A percentile compares a stretch with the other conserved stretches of the same genome.
Conservation (phyloP, 2,888 invertebrate species). For the Hypomecis punctinalis region DNA sequence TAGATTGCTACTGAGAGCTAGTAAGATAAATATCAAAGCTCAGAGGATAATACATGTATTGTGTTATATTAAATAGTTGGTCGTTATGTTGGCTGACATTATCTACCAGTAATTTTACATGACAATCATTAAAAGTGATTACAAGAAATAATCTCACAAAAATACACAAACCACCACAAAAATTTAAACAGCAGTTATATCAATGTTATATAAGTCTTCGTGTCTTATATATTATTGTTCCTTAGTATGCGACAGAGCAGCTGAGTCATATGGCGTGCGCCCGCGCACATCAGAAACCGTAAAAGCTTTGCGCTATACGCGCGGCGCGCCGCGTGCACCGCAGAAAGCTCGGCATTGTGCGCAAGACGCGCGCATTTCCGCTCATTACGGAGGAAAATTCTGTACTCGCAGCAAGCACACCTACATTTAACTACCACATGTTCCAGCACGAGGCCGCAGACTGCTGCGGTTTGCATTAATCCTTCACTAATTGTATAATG, state of each 20-base stretch:
- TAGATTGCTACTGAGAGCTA: too few relatives aligned
- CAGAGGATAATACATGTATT: too few relatives aligned
- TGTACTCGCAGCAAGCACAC: slow-evolving; percentile 64
- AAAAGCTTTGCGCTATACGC: slow-evolving; percentile 66
- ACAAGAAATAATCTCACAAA: too few relatives aligned
- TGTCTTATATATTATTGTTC: not conserved
- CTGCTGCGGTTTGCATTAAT: slow-evolving; percentile 78
- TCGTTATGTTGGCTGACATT: too few relatives aligned
- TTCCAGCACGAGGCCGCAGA: slow-evolving; percentile 66
- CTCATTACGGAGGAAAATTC: slow-evolving; percentile 63
- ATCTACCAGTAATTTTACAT: too few relatives aligned
- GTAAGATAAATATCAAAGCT: too few relatives aligned
- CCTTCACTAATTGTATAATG: slow-evolving; percentile 64
- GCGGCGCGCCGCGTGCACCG: slow-evolving; percentile 42
- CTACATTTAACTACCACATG: slow-evolving; percentile 69
- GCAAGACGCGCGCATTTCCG: slow-evolving; percentile 53
- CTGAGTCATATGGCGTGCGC: slow-evolving; percentile 75
- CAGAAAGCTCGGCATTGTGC: slow-evolving; percentile 58
- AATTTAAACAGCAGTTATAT: too few relatives aligned
- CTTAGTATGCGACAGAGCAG: slow-evolving; percentile 50
- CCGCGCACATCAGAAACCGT: slow-evolving; percentile 72
- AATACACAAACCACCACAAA: too few relatives aligned
- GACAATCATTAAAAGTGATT: too few relatives aligned
- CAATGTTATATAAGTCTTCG: not conserved
- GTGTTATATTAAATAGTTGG: too few relatives aligned